Percentiles rank a stretch among this genome's conserved stretches.
These are phyloP conservation scores for Eublepharis macularius DNA, from an alignment of 2,113 vertebrate genomes.

Conservation along the genomic window DNA sequence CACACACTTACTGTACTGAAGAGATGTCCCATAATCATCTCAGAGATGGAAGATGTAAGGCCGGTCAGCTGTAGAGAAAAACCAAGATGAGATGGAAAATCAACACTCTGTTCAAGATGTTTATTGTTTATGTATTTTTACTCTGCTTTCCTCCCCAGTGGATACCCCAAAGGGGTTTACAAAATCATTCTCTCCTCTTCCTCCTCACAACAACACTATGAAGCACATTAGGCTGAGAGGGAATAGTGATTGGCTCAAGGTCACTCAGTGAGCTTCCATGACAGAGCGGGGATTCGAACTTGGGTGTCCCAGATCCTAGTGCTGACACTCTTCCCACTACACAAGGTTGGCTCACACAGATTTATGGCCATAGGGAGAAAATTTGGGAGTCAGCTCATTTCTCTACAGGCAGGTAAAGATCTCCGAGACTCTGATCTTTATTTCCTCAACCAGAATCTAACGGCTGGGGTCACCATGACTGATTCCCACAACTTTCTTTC, in stretches of 20 bases:
- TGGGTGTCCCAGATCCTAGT: no score
- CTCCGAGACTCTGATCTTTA: not conserved
- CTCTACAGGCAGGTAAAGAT: not conserved
- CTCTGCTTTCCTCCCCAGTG: no score
- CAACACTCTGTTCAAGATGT: not conserved
- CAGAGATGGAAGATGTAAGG: conserved; percentile 84
- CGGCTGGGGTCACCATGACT: not conserved
- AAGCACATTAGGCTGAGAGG: no score
- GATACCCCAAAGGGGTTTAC: no score
- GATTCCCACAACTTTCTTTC: not conserved
- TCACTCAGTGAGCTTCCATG: no score
- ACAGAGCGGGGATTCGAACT: no score
- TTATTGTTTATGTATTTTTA: no score
- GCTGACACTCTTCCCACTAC: no score
- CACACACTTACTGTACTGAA: conserved; percentile 83
- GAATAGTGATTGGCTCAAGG: no score
- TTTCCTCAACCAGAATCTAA: not conserved
- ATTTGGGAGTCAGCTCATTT: not conserved
- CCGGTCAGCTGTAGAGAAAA: conserved; percentile 76
- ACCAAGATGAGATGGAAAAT: not conserved
- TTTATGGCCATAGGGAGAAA: not conserved
- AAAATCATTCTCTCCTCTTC: no score
- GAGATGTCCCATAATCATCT: conserved; percentile 88
- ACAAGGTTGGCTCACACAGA: not conserved
- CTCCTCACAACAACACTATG: no score